Evolutionary conservation across 2,113 vertebrate species (phyloP), one percentile per base, ranked within the genome.

Genomic region (Aplodontia rufa): DNA sequence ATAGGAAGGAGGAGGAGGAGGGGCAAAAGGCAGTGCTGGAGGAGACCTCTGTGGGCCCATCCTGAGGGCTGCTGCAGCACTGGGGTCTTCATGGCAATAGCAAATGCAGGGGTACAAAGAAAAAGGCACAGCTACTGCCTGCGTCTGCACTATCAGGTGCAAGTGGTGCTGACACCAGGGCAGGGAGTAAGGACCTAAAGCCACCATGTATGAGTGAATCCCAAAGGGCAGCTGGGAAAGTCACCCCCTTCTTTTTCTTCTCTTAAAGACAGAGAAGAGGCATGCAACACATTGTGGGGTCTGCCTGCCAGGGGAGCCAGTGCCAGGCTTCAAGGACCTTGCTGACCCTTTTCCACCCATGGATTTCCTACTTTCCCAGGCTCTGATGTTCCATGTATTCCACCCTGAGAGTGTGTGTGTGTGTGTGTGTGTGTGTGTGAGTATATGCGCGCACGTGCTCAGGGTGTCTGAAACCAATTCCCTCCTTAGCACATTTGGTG

Each of bases 321-420:
- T 97, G 90, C 80, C 89, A 96, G 91, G 94, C 79, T 71, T 92
- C 94, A 91, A 96, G 49, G 79, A 87, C 47, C 3, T 82, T 87
- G 90, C 84, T 93, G 95, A 91, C 93, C 68, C 40, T 16, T 0
- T 72, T 84, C 94, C 94, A 96, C 75, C 93, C 0, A 0, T 72
- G 85, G 62, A 40, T 92, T n/a, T 97, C 84, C 89, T 96, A n/a
- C 92, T 64, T 88, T 97, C 84, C 62, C 92, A 92, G 93, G 76
- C 47, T 51, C 47, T 28, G 49, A 32, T 79, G 62, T 51, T 75
- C 55, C 49, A 12, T 42, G 26, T 79, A 53, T 47, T n/a, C n/a
- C n/a, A n/a, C n/a, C n/a, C n/a, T n/a, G n/a, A n/a, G 49, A 55
- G 68, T 64, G 58, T 42, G 74, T 64, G 81, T 35, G 32, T 53